Base-by-base conservation (phyloP, 1,140 invertebrate genomes). In the Macrobrachium rosenbergii region DNA sequence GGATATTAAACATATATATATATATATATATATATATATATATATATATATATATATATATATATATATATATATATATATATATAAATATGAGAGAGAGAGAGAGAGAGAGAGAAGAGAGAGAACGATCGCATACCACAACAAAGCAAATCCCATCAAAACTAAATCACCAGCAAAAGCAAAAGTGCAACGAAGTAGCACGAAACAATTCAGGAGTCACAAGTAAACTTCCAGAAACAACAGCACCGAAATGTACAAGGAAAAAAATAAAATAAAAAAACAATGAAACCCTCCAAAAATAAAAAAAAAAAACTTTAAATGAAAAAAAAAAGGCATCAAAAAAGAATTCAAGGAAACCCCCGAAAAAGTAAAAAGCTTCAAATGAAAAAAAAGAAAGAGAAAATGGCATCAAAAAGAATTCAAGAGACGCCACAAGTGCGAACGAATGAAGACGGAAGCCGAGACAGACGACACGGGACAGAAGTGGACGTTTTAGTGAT, bases 21-120 rank as follows among this genome's bases (percentile, higher is more conserved):
- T 52, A 52, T 52, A 52, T 52, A 52, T 52, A 52, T 52, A 52
- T 52, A 52, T 12, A 52, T 11, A 69, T 21, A 67, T 21, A 69
- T 19, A 69, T 52, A 52, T 52, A 69, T 28, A 69, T n/a, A 67
- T 21, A 67, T 67, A 67, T 21, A 23, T 21, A 67, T n/a, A 67
- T 67, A 67, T 21, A 67, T 21, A 67, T n/a, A 52, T 52, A 52
- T 52, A 12, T 52, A 12, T 52, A 12, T 52, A 37, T 14, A 16
- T 17, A 37, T 45, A 37, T 28, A 78, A 2, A 76, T 14, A 28
- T 19, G n/a, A n/a, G n/a, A n/a, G n/a, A n/a, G n/a, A 75, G 72
- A 75, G 21, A 45, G 23, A 37, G 72, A 75, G 72, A 45, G 43
- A 75, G 72, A 45, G 72, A n/a, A 75, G 72, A 28, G 28, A 76